phyloP scores from a whole-genome alignment of 2,797 vertebrate species.

The Acrossocheilus fasciatus region DNA sequence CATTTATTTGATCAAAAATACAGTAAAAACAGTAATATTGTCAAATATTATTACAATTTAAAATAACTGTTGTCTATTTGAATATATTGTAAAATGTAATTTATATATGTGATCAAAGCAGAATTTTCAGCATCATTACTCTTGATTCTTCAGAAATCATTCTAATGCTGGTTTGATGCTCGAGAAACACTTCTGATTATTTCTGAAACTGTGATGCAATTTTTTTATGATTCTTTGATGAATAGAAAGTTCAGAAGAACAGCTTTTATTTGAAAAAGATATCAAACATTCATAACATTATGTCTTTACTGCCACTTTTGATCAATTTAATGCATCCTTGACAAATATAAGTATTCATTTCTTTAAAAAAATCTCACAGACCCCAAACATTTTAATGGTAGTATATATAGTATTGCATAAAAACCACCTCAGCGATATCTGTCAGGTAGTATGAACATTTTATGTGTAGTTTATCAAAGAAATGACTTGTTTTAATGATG shows the following conservation, averaged over 20 bases:
- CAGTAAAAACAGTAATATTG: background rate
- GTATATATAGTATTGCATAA: background rate
- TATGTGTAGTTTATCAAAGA: background rate
- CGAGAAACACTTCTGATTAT: background rate
- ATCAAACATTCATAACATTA: background rate
- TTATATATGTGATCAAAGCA: background rate
- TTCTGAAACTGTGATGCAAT: background rate
- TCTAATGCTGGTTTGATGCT: too few species aligned
- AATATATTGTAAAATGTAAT: background rate
- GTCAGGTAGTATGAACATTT: background rate
- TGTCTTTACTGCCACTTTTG: background rate
- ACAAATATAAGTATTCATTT: background rate
- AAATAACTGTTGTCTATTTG: background rate
- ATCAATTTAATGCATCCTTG: background rate
- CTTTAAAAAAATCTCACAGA: background rate
- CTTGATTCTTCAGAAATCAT: background rate
- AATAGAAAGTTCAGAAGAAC: background rate
- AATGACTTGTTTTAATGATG: background rate
- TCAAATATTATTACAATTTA: background rate
- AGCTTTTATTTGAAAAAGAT: too few species aligned
- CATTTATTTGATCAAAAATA: background rate
- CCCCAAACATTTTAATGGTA: background rate
- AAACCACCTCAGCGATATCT: background rate
- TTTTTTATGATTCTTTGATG: background rate
- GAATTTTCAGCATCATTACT: background rate